Evolutionary conservation across 2,888 invertebrate species (phyloP), one percentile per base, ranked within the genome.

Genomic region (Drosophila anceps): DNA sequence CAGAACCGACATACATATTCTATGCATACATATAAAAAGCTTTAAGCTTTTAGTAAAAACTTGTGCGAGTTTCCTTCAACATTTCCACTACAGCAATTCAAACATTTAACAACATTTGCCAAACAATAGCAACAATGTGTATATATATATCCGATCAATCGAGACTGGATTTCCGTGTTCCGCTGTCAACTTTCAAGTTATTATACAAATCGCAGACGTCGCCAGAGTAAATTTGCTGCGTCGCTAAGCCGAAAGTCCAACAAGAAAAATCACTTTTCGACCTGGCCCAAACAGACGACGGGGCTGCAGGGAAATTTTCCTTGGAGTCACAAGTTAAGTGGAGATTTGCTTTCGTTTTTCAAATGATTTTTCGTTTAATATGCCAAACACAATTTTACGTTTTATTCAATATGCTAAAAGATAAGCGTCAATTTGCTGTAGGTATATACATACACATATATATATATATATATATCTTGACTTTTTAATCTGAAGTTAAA

Each of bases 251-350:
- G 66, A 73, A 78, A 82, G 81, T 78, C 78, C 76, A 75, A 88
- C 88, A 88, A 82, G 88, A 88, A 81, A 88, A 89, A 89, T 88
- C 89, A 87, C 88, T 88, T 88, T 87, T 87, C 74, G 27, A 63
- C 70, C 46, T 51, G 59, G 57, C 39, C 59, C 39, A 2, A 35
- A 24, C 10, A 24, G n/a, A 33, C 27, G 27, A 46, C 13, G 29
- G 59, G 24, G 33, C 5, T 24, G 10, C 15, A 10, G 18, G 18
- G 37, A 50, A 33, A n/a, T 60, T 57, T 51, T 13, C 18, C 24
- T n/a, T 37, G 15, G 53, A 51, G 29, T 15, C 33, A 46, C 33
- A 46, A 72, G 41, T 54, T 43, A n/a, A 65, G 57, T 61, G 46
- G 64, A 63, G 79, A 84, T 81, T 86, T 81, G 60, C 76, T 86